phyloP scores from a whole-genome alignment of 2,113 vertebrate species.

The Rattus rattus region DNA sequence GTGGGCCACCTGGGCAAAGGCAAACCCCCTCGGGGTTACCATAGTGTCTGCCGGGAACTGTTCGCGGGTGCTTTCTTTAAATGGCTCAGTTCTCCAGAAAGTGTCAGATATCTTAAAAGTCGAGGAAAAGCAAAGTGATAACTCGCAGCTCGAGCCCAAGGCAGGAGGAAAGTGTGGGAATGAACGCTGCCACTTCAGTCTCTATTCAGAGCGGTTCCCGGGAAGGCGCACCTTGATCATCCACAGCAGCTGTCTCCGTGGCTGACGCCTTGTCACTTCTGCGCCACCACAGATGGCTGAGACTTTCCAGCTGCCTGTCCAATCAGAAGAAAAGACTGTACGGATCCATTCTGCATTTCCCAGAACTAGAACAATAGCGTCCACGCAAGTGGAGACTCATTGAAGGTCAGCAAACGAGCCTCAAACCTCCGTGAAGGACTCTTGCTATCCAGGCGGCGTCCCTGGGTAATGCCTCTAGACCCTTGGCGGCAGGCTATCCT shows the following conservation, averaged over 20 bases:
- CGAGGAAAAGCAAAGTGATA: background rate
- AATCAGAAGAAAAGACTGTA: background rate
- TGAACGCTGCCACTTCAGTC: background rate
- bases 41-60: background rate
- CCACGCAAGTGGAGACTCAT: background rate
- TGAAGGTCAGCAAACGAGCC: background rate
- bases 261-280: background rate
- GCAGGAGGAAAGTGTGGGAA: background rate
- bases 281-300: rapidly evolving
- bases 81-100: background rate
- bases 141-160: background rate
- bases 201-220: background rate
- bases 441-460: background rate
- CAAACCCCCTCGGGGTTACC: background rate
- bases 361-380: background rate
- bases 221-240: background rate
- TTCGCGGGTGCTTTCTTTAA: background rate
- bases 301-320: background rate
- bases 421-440: background rate
- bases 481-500: background rate
- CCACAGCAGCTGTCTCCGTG: background rate
- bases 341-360: background rate
- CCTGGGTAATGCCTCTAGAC: background rate
- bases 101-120: background rate
- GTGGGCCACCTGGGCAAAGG: background rate